These are phyloP conservation scores for Scleropages formosus DNA, from an alignment of 2,797 vertebrate species.

Conservation along the genomic window DNA sequence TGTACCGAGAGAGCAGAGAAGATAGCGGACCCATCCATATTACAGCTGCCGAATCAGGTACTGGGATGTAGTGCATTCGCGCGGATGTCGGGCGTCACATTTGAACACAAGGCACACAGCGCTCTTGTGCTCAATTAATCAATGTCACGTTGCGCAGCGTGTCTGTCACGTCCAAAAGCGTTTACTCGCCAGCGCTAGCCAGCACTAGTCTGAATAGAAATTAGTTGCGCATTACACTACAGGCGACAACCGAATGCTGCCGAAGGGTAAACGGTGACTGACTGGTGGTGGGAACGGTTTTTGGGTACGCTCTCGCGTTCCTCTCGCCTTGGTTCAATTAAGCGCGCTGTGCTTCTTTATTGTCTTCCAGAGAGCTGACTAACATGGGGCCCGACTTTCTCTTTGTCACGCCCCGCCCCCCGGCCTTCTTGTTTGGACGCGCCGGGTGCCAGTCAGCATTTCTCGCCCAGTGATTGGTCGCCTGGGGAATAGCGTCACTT, in stretches of 20 bases:
- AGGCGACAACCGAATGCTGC: constrained; percentile 45
- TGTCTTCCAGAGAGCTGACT: constrained; percentile 65
- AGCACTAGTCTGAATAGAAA: constrained; percentile 30
- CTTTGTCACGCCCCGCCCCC: constrained; percentile 56
- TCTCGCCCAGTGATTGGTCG: constrained; percentile 61
- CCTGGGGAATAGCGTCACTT: constrained; percentile 64
- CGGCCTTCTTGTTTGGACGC: constrained; percentile 52
- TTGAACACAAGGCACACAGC: constrained; percentile 17
- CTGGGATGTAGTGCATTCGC: constrained; percentile 29
- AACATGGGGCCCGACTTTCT: constrained; percentile 64
- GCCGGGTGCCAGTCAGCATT: constrained; percentile 47
- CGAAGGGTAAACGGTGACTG: constrained; percentile 6
- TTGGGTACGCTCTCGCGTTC: constrained; percentile 11
- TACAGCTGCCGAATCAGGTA: constrained; percentile 81
- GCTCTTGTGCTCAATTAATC: constrained; percentile 25
- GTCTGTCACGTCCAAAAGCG: constrained; percentile 45
- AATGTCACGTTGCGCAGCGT: constrained; percentile 33
- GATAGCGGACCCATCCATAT: constrained; percentile 72
- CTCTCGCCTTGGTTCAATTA: constrained; percentile 27
- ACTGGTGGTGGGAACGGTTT: constrained; percentile 14
- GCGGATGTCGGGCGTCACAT: constrained; percentile 21
- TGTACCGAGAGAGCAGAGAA: constrained; percentile 61
- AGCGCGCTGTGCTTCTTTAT: constrained; percentile 59
- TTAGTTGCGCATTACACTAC: constrained; percentile 62
- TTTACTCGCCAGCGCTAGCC: constrained; percentile 36